Base-by-base conservation (phyloP, 2,113 vertebrate genomes). In the Notothenia coriiceps region DNA sequence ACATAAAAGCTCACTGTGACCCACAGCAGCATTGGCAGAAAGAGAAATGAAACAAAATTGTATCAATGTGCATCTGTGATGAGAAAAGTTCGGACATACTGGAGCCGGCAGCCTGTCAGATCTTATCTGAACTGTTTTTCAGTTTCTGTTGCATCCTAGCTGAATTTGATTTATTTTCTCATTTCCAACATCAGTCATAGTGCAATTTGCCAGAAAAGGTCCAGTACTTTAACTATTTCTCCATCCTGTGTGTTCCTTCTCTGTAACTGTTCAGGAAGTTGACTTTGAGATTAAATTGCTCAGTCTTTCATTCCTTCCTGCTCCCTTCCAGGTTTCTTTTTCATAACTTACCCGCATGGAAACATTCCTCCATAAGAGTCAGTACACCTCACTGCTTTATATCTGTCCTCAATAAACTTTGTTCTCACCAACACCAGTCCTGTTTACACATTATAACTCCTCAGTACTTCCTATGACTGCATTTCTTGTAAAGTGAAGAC, bases 401-500 rank as follows among this genome's bases (percentile, higher is more conserved):
- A 75, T 82, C 77, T 86, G 35, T 83, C 85, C 77, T 65, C 86
- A 14, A 61, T 56, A 56, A 72, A 67, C 62, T 68, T 13, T 70
- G 50, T 71, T 72, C 87, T 73, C 82, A 84, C 79, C 78, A 75
- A 79, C 86, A 70, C 43, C 52, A 52, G 80, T 63, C 71, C 82
- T 80, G 84, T 92, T 92, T 86, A 88, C 88, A 87, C 86, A 80
- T 88, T 50, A 87, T 84, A 84, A 49, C 62, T 79, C 86, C 52
- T 79, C 69, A 88, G 75, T 73, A 90, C 89, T 91, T 91, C 86
- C 86, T 83, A 80, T 83, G 73, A 78, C 87, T 70, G 68, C 79
- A 65, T 82, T 84, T 90, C 90, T 90, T 87, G 83, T 90, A 83
- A 89, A 91, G 69, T 76, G 46, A 22, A 77, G 90, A 91, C 80